Evolutionary conservation across 2,113 vertebrate species (phyloP).

Genomic region (Sinocyclocheilus rhinocerous): DNA sequence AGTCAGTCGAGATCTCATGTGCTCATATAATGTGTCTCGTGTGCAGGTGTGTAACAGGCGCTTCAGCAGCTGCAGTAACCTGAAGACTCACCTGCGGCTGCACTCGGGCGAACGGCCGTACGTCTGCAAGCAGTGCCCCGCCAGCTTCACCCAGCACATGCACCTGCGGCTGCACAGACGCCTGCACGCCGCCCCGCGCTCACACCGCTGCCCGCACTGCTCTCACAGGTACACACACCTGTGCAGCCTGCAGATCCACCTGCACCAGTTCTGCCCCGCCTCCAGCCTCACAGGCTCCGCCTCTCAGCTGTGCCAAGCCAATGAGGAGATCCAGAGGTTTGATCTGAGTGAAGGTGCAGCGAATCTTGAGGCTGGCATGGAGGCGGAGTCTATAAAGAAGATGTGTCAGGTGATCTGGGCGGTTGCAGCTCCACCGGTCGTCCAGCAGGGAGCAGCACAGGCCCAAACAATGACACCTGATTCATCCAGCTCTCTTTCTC

Average conservation of each 20-base stretch:
- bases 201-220: no score
- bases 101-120: conserved; percentile 70
- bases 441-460: conserved; percentile 69
- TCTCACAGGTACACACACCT: no score
- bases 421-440: conserved; percentile 78
- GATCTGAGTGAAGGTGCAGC: conserved; percentile 90
- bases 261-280: no score
- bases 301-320: no score
- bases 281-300: no score
- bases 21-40: neutral
- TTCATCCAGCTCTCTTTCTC: neutral
- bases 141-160: no score
- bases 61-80: conserved; percentile 95
- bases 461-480: neutral
- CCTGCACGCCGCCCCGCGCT: no score
- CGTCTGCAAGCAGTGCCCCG: no score
- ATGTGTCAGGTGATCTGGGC: conserved; percentile 78
- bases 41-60: conserved; percentile 89
- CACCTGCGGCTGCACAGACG: no score
- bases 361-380: conserved; percentile 82
- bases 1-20: neutral
- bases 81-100: conserved; percentile 92
- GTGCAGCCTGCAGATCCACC: no score
- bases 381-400: conserved; percentile 60
- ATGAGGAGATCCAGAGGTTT: conserved; percentile 76